Conservation (phyloP, 2,113 vertebrate genomes). For the Haplotaxodon microlepis region DNA sequence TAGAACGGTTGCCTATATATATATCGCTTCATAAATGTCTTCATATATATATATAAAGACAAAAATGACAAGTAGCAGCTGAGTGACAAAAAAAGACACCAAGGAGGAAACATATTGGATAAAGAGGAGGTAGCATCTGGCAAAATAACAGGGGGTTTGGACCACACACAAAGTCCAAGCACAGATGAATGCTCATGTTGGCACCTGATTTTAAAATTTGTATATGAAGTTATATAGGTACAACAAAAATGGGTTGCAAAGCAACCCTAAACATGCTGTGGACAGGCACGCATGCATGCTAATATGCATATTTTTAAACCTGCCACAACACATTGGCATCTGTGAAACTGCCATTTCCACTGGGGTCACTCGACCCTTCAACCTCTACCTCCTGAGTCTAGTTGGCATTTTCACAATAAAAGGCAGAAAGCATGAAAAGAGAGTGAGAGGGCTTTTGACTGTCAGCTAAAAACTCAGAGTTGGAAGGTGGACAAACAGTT, state of each 20-base stretch:
- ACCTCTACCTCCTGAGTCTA: not conserved
- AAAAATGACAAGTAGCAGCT: not conserved
- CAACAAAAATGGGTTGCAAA: not conserved
- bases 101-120: not conserved
- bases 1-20: not conserved
- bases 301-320: not conserved
- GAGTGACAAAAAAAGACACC: not conserved
- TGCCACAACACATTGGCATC: not conserved
- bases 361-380: not conserved
- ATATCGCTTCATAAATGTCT: not conserved
- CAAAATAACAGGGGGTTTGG: constrained; percentile 7
- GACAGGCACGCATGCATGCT: not conserved
- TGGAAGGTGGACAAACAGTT: not conserved
- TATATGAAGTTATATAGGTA: not conserved
- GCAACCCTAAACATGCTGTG: not conserved
- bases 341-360: not conserved
- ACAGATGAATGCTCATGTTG: not conserved
- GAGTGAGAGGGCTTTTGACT: not conserved
- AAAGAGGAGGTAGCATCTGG: constrained; percentile 29
- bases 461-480: not conserved
- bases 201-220: not conserved
- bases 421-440: not conserved
- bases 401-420: constrained; percentile 4
- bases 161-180: not conserved
- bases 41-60: not conserved